These are phyloP conservation scores for Rhadina sibilatrix DNA, from an alignment of 2,113 vertebrate genomes.

Conservation along the genomic window DNA sequence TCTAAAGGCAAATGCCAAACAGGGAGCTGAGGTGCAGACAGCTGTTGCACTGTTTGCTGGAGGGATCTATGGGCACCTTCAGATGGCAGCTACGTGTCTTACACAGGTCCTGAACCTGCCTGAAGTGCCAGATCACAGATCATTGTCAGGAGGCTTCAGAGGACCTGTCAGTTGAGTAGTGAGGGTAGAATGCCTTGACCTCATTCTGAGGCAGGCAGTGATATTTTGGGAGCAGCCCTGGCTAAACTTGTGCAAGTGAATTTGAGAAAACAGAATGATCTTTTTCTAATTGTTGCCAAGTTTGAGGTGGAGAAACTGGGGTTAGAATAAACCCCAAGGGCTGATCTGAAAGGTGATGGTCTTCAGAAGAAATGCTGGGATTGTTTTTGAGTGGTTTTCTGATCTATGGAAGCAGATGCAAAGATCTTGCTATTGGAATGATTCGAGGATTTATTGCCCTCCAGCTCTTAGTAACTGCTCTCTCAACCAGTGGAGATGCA, in stretches of 20 bases:
- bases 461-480: neutral
- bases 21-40: neutral
- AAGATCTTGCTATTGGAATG: neutral
- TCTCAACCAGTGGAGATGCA: neutral
- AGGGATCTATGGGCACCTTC: neutral
- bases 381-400: neutral
- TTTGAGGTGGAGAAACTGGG: neutral
- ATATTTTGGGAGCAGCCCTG: neutral
- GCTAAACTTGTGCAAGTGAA: neutral
- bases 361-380: neutral
- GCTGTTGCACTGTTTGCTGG: neutral
- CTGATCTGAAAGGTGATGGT: neutral
- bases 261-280: neutral
- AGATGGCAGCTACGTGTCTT: rapidly evolving
- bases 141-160: neutral
- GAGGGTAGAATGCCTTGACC: neutral
- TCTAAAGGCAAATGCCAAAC: neutral
- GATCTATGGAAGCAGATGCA: neutral
- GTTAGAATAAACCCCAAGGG: neutral
- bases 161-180: neutral
- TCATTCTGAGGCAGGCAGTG: neutral
- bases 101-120: neutral
- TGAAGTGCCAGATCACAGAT: neutral
- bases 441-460: neutral
- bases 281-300: neutral